A percentile compares a stretch with the other conserved stretches of the same genome.
Evolutionary conservation across 2,113 vertebrate genomes (phyloP).

Genomic region (Gadus macrocephalus): DNA sequence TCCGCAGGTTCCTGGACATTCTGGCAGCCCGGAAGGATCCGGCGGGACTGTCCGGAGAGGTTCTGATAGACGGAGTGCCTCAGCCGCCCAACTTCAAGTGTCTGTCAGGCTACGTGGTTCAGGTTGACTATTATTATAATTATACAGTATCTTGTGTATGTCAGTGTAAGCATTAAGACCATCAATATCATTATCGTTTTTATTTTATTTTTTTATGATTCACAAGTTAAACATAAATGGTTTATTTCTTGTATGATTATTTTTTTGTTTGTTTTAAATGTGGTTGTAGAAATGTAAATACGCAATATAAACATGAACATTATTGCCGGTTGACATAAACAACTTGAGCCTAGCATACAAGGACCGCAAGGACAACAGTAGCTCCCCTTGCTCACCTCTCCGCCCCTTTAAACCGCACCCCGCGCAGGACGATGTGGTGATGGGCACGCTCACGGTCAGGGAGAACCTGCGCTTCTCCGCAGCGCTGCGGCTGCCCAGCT

Average conservation of each 20-base stretch:
- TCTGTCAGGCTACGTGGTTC: slow-evolving; percentile 90
- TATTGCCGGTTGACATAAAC: too few species aligned
- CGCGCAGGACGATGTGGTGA: slow-evolving; percentile 86
- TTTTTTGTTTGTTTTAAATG: too few species aligned
- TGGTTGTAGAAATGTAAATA: too few species aligned
- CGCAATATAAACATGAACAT: too few species aligned
- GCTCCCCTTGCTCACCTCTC: neutral
- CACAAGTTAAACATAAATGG: too few species aligned
- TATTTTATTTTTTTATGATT: too few species aligned
- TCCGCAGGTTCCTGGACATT: slow-evolving; percentile 77
- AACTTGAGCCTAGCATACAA: too few species aligned
- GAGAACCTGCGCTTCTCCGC: slow-evolving; percentile 94
- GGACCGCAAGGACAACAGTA: too few species aligned
- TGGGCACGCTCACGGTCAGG: slow-evolving; percentile 91
- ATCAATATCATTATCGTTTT: too few species aligned
- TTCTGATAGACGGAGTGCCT: slow-evolving; percentile 80
- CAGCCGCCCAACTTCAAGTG: slow-evolving; percentile 92
- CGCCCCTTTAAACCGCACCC: neutral
- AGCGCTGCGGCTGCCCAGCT: slow-evolving; percentile 82
- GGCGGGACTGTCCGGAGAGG: slow-evolving; percentile 67
- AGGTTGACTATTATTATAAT: slow-evolving; percentile 65
- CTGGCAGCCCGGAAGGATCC: slow-evolving; percentile 80
- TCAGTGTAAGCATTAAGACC: too few species aligned
- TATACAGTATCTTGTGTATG: neutral
- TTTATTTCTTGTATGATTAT: too few species aligned